Conservation (phyloP, 2,113 vertebrate species). For the Camelus dromedarius region DNA sequence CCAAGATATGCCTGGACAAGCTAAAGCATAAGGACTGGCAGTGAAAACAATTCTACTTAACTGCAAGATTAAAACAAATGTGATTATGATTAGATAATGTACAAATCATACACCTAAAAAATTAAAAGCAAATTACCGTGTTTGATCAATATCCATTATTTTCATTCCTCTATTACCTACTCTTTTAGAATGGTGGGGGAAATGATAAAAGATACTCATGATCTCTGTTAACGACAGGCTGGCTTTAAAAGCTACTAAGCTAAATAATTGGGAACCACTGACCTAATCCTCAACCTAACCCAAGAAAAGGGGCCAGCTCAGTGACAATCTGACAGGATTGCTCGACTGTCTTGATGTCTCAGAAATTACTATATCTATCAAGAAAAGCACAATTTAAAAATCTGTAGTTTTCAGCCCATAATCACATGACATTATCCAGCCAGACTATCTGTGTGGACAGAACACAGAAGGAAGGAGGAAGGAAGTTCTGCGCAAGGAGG, state of each 20-base stretch:
- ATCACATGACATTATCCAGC: neutral
- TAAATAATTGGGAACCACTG: neutral
- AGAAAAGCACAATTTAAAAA: conserved; percentile 15
- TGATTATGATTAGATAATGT: neutral
- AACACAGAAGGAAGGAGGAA: neutral
- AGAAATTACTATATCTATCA: neutral
- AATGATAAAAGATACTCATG: neutral
- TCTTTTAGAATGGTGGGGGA: neutral
- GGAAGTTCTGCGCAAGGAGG: neutral
- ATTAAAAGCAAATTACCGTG: neutral
- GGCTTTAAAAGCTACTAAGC: neutral
- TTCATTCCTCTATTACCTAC: neutral
- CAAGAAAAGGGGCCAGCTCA: neutral
- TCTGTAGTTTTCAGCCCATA: neutral
- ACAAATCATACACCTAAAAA: neutral
- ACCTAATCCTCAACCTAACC: neutral
- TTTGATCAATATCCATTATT: neutral
- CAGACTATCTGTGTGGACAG: neutral
- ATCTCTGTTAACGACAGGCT: neutral
- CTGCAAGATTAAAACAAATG: neutral
- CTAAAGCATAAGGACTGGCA: neutral
- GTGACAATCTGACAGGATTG: neutral
- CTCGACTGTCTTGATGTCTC: neutral
- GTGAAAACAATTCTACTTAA: neutral
- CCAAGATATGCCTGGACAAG: neutral